A percentile compares a stretch with the other conserved stretches of the same genome.
Evolutionary conservation across 1,140 invertebrate genomes (phyloP).

Genomic region (Plectrocnemia conspersa): DNA sequence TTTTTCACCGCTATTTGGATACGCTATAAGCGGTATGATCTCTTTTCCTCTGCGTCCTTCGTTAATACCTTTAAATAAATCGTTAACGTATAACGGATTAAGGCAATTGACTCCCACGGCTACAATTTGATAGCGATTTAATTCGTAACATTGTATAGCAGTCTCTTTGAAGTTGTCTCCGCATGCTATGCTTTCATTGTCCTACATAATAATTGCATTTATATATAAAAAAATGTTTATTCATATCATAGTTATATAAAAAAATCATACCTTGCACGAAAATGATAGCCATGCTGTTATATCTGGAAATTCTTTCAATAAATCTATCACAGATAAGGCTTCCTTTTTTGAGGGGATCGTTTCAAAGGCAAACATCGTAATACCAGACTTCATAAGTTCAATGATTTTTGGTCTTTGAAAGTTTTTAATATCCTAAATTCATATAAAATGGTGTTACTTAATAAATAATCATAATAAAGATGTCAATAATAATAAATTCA

Average conservation of each 20-base stretch:
- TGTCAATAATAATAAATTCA: slow-evolving; percentile 35
- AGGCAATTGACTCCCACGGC: slow-evolving; percentile 72
- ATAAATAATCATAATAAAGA: not conserved
- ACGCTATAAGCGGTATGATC: slow-evolving; percentile 56
- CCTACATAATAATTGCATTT: slow-evolving; percentile 41
- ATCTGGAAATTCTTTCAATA: slow-evolving; percentile 52
- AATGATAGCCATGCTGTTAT: slow-evolving; percentile 54
- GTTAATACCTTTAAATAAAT: slow-evolving; percentile 54
- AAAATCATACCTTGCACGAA: slow-evolving; percentile 41
- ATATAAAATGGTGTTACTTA: not conserved
- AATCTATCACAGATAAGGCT: slow-evolving; percentile 52
- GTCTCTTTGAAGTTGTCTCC: slow-evolving; percentile 60
- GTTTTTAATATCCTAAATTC: slow-evolving; percentile 44
- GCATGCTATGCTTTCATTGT: slow-evolving; percentile 51
- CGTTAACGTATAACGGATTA: slow-evolving; percentile 53
- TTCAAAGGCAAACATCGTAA: slow-evolving; percentile 61
- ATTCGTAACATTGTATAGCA: slow-evolving; percentile 51
- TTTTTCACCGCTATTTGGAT: slow-evolving; percentile 67
- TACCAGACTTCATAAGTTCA: slow-evolving; percentile 52
- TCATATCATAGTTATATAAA: too few relatives aligned
- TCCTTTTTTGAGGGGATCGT: slow-evolving; percentile 61
- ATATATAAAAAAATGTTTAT: not conserved
- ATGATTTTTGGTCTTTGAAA: slow-evolving; percentile 57
- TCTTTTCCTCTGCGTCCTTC: slow-evolving; percentile 28
- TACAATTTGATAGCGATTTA: slow-evolving; percentile 55